Evolutionary conservation across 2,888 invertebrate genomes (phyloP), one percentile per base, ranked within the genome.

Genomic region (Ceriagrion tenellum): DNA sequence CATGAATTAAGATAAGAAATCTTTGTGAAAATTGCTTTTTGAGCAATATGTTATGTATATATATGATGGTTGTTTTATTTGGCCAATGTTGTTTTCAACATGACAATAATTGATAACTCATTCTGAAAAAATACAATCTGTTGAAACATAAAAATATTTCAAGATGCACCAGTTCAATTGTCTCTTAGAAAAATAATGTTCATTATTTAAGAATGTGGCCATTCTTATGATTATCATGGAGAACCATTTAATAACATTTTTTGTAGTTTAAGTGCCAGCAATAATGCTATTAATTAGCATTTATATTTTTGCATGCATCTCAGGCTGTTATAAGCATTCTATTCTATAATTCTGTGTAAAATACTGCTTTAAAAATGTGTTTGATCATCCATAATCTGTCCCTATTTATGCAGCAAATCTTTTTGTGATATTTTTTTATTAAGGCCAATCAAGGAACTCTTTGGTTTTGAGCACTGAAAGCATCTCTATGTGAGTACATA

Each of bases 31-130:
- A 69, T 63, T 47, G 47, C 93, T 93, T 93, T 93, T 63, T 63
- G 69, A 93, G 93, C 93, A 93, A 93, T 93, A 35, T 93, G 93
- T 93, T 93, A 74, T 69, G 69, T 93, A 47, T 69, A 93, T 91
- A 69, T 81, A 55, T 47, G 47, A 93, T 93, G 69, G 47, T 93
- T 69, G 47, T 93, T 93, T 93, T 69, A 40, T 69, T 93, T 93
- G 40, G 93, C 47, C n/a, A 93, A 35, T 81, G 81, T 93, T 69
- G 40, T 74, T 93, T 93, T 93, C 47, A 93, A 69, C 47, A 93
- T 93, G 93, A 93, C 93, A 93, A 93, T 93, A 93, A 93, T 93
- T 35, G 69, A 69, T 47, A 69, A 93, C 40, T 59, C 18, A 69
- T 74, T n/a, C 47, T 93, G 69, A 93, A 93, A n/a, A 63, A 69